Base-by-base conservation (phyloP, 2,113 vertebrate species). In the Brienomyrus brachyistius region DNA sequence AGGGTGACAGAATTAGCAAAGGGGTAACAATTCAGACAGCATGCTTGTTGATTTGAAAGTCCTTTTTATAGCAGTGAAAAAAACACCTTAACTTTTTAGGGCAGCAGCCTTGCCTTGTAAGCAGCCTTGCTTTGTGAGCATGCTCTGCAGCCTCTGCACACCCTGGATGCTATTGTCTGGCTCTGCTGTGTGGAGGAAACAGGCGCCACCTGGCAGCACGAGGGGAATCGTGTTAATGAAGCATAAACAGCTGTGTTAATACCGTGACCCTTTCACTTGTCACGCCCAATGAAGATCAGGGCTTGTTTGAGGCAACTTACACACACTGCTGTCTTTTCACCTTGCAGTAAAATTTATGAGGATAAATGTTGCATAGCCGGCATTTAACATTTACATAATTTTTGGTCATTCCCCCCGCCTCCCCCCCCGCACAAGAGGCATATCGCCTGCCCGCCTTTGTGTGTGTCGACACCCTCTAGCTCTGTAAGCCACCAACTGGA, bases 401-500 rank as follows among this genome's bases (percentile, higher is more conserved):
- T 77, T 35, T 77, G 70, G 31, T 2, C 35, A 10, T 31, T 3
- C 27, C 70, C 13, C 31, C 7, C 3, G 13, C 13, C 31, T 13
- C 31, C 52, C 52, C n/a, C n/a, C n/a, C n/a, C 52, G 0, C 31
- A 15, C 70, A 35, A 74, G 4, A 17, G 27, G 31, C 19, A 40
- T 23, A 74, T 74, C 31, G 31, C 11, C 10, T 15, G 35, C 35
- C 31, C 23, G 80, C 84, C 5, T 87, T 56, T 56, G 85, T 54
- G 27, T 27, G 21, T 40, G 17, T 43, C 8, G 2, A 48, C 35
- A 59, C 51, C 51, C 21, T 54, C 45, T 45, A 74, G 17, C 82
- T 31, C 48, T 48, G 43, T 51, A 19, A 86, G 45, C 84, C 45
- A 56, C 31, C 2, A 48, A 92, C 48, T 91, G 50, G 48, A 87